Base-by-base conservation (phyloP, 2,113 vertebrate genomes). In the Micronycteris hirsuta region DNA sequence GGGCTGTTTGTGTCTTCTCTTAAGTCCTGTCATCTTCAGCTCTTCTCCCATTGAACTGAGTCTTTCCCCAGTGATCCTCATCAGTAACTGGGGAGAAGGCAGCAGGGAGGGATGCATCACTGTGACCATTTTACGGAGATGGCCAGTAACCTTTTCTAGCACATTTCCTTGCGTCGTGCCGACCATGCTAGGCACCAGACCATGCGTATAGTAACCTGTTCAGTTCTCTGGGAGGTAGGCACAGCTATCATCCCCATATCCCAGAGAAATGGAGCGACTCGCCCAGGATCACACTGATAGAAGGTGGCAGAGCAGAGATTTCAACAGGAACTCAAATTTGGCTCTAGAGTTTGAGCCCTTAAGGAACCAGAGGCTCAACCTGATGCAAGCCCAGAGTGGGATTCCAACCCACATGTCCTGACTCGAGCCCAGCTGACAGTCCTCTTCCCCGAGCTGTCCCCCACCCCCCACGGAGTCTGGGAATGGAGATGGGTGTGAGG, bases 241-340 rank as follows among this genome's bases (percentile, higher is more conserved):
- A 33, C 2, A 8, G n/a, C 65, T 28, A 7, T 54, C 81, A 24
- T 33, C 9, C n/a, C 19, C 33, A 58, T 2, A 2, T 58, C 22
- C 24, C 19, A 19, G 70, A 61, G 45, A n/a, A 45, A 31, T n/a
- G 28, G 33, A 73, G 63, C 63, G 36, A 58, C 49, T 84, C 82
- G 81, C 45, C 22, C 89, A 65, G n/a, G 19, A 17, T 45, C 68
- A 45, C 31, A 28, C 5, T 8, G 22, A 9, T 10, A 65, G 43
- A 43, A 89, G 86, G 47, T 52, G 80, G 31, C 92, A 31, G 83
- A 76, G 43, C 19, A 28, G 45, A 86, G 49, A 86, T 83, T 94
- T 71, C 90, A 91, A 87, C 43, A 84, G 31, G 80, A 91, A 89
- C 38, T 87, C 41, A 20, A n/a, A 14, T 68, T 41, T 41, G 38